phyloP scores from a whole-genome alignment of 2,113 vertebrate genomes.

The Strix aluco region DNA sequence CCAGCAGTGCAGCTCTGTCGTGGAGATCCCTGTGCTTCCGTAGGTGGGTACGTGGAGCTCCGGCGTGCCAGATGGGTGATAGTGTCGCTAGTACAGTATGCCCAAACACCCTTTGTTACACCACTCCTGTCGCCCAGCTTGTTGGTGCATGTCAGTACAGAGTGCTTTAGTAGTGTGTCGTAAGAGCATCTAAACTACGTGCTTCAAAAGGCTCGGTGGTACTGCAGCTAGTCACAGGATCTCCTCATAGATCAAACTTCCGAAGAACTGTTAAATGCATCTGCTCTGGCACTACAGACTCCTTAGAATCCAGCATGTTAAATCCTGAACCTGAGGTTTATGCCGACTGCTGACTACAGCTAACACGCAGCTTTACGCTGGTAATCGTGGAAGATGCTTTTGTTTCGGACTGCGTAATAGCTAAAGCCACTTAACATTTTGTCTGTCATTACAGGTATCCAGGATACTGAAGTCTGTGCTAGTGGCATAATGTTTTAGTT shows the following conservation, averaged over 20 bases:
- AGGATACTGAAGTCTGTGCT: neutral
- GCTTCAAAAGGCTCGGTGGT: neutral
- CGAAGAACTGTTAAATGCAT: neutral
- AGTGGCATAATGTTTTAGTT: neutral
- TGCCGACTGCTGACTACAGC: neutral
- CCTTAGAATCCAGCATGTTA: neutral
- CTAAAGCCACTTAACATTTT: neutral
- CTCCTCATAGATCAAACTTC: accelerated
- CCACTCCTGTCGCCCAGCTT: neutral
- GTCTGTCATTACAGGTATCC: neutral
- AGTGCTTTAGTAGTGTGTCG: neutral
- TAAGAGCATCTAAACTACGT: neutral
- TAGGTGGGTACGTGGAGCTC: neutral
- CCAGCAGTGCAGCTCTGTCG: neutral
- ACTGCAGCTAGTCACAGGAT: neutral
- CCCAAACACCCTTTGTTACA: neutral
- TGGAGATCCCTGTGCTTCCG: neutral
- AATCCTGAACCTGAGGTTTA: neutral
- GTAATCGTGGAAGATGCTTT: neutral
- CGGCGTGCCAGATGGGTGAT: neutral
- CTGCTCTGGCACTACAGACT: neutral
- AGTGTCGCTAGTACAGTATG: accelerated
- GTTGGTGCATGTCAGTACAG: neutral
- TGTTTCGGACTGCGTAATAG: neutral
- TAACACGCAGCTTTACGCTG: neutral